Evolutionary conservation across 2,888 invertebrate genomes (phyloP), one percentile per base, ranked within the genome.

Genomic region (Eretmocerus hayati): DNA sequence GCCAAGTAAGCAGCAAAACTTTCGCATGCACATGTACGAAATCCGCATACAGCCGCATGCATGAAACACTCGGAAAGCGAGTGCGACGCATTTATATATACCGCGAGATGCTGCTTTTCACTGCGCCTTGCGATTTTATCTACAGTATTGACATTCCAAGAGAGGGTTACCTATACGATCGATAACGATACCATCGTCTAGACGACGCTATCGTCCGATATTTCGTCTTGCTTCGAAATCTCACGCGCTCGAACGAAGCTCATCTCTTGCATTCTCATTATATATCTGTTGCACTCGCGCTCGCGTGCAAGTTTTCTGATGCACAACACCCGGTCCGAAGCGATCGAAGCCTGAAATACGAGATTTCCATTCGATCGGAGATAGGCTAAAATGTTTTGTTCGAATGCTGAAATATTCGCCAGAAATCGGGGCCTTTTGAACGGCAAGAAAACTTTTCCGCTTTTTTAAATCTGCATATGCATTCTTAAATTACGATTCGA

Each of bases 131-230:
- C 48, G 49, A 52, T 52, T n/a, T 21, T 52, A 52, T 52, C 52
- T 36, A 23, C 20, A 23, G 48, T 53, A 53, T 53, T 53, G 53
- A 53, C 53, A 53, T 53, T 53, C 53, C 46, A 35, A 50, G 46
- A 39, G 46, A 42, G 41, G 42, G 42, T 48, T 52, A 48, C 48
- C 53, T 43, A 47, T 45, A 18, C 44, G 53, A 54, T 51, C 46
- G 48, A 5, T 4, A 30, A 21, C 19, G 53, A 50, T 54, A 51
- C 13, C 46, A 54, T 54, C 54, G 54, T 54, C 51, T 54, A 54
- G 54, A 54, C 54, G 48, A 48, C 42, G 41, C 45, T 53, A 46
- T 49, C 49, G 39, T 6, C 41, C n/a, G 49, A 49, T 53, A 49
- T 46, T 41, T 37, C 37, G 35, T 26, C 22, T 26, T 21, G 43